Conservation (phyloP, 2,797 vertebrate genomes). For the Thamnophis elegans region DNA sequence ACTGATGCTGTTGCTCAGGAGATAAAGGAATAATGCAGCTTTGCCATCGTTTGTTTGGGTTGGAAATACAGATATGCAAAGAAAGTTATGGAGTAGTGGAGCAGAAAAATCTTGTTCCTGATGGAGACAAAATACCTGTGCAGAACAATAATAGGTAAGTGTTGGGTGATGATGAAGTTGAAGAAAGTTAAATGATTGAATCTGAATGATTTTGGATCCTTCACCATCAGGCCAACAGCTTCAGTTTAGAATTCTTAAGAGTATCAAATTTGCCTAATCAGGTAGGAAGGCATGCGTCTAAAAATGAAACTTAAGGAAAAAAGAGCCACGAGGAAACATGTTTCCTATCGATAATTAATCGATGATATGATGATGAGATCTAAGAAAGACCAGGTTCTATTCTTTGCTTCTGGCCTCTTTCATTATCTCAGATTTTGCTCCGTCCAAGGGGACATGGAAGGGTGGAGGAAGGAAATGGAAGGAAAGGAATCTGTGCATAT, state of each 20-base stretch:
- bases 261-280: background rate
- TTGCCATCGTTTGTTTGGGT: constrained; percentile 7
- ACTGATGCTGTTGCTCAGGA: background rate
- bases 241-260: background rate
- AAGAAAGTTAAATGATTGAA: accelerated
- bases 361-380: background rate
- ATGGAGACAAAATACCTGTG: constrained; percentile 85
- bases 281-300: background rate
- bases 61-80: constrained; percentile 83
- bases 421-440: constrained; percentile 6
- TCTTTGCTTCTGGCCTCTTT: background rate
- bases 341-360: background rate
- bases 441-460: background rate
- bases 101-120: constrained; percentile 87
- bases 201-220: accelerated
- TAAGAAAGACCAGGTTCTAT: background rate
- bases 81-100: constrained; percentile 92
- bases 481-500: no score
- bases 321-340: background rate
- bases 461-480: no score
- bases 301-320: background rate
- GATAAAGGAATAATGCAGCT: constrained; percentile 6
- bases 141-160: constrained; percentile 87
- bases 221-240: background rate
- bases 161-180: background rate